Conservation (phyloP, 2,797 vertebrate species). For the Poeciliopsis presidionis region DNA sequence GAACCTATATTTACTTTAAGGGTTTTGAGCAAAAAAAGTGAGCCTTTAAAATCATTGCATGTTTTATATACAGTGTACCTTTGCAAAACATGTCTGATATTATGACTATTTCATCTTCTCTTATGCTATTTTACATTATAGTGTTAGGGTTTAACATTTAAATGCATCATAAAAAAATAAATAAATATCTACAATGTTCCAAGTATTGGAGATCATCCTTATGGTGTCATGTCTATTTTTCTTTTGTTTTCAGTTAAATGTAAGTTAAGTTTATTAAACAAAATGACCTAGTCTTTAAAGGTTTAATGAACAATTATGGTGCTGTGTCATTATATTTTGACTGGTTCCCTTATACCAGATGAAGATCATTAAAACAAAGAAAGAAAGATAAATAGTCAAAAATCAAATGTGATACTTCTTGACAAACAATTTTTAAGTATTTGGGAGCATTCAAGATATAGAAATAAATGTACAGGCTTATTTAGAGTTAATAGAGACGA, state of each 20-base stretch:
- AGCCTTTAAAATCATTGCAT: not conserved
- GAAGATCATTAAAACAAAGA: not conserved
- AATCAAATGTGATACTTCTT: not conserved
- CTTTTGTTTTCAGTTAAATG: slow-evolving; percentile 7
- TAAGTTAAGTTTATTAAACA: not conserved
- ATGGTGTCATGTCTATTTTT: not conserved
- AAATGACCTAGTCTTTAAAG: not conserved
- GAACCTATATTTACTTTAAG: not conserved
- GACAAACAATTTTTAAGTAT: not conserved
- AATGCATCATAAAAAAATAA: not conserved
- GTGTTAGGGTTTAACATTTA: not conserved
- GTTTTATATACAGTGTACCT: not conserved
- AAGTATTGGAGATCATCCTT: not conserved
- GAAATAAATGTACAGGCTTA: not conserved
- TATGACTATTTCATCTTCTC: not conserved
- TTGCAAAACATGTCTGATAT: not conserved
- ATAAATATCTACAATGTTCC: too few species aligned
- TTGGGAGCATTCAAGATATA: not conserved
- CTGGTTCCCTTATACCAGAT: not conserved
- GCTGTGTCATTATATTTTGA: not conserved
- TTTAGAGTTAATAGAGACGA: not conserved
- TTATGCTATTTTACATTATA: not conserved
- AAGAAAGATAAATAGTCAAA: not conserved
- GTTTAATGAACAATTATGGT: not conserved
- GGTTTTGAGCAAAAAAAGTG: not conserved